Evolutionary conservation across 2,113 vertebrate species (phyloP).

Genomic region (Prinia subflava): DNA sequence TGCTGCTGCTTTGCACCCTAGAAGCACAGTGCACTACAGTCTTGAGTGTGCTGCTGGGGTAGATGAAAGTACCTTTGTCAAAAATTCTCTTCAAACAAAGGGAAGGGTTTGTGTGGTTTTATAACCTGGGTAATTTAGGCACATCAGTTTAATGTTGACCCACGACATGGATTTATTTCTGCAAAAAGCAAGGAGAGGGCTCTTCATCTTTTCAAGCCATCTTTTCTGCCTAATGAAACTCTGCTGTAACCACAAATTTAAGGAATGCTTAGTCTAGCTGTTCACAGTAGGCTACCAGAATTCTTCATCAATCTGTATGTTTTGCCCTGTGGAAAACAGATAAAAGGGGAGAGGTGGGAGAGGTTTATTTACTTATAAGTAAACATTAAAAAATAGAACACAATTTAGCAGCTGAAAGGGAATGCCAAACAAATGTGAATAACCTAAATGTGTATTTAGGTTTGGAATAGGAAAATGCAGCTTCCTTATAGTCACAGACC

Average conservation of each 20-base stretch:
- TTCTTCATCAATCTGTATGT: background rate
- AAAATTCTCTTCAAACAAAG: background rate
- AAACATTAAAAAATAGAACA: background rate
- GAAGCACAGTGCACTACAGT: background rate
- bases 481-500: no score
- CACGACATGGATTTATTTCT: background rate
- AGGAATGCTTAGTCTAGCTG: background rate
- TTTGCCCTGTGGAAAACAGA: background rate
- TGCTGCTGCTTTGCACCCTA: background rate
- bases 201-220: background rate
- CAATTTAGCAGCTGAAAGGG: background rate
- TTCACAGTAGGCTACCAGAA: background rate
- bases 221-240: background rate
- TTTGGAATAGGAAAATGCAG: background rate
- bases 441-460: background rate
- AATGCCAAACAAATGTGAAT: background rate
- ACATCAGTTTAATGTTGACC: background rate
- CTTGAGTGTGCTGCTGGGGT: background rate
- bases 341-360: background rate
- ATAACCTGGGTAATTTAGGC: background rate
- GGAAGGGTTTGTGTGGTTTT: background rate
- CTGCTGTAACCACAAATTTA: background rate
- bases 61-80: background rate
- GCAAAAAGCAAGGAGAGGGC: background rate
- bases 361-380: background rate